phyloP scores from a whole-genome alignment of 1,140 invertebrate species.

The Megalopta genalis region DNA sequence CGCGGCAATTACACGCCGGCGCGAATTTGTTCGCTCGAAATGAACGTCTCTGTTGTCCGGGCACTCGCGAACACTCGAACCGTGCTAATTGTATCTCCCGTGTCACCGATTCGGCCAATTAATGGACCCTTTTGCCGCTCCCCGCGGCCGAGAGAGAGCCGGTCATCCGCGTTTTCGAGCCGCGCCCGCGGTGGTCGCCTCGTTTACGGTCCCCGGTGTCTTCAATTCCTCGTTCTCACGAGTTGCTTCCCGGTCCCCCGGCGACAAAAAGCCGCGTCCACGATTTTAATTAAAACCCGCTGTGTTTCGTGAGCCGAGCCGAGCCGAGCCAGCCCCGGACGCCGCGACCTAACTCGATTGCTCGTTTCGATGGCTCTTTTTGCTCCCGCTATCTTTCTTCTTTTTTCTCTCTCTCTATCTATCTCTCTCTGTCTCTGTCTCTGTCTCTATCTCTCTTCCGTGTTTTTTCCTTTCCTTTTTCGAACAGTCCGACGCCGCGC shows the following conservation, averaged over 20 bases:
- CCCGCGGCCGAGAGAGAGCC: neutral
- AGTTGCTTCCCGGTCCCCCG: neutral
- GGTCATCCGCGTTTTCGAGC: neutral
- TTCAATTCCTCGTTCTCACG: conserved; percentile 60
- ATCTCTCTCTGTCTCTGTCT: too few relatives aligned
- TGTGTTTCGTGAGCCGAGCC: conserved; percentile 45
- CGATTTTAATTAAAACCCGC: conserved; percentile 62
- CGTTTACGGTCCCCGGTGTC: neutral
- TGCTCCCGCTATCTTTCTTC: neutral
- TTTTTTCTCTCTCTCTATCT: too few relatives aligned
- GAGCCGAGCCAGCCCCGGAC: conserved; percentile 8
- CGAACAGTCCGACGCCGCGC: too few relatives aligned
- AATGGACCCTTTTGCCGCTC: conserved; percentile 12
- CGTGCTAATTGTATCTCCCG: conserved; percentile 28
- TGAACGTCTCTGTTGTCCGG: conserved; percentile 13
- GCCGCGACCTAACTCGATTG: conserved; percentile 23
- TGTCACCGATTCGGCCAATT: conserved; percentile 41
- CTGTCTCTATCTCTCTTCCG: too few relatives aligned
- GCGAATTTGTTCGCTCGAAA: conserved; percentile 27
- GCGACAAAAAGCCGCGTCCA: neutral
- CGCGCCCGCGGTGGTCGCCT: neutral
- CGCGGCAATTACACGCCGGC: conserved; percentile 23
- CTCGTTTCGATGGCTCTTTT: conserved; percentile 32
- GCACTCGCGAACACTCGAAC: neutral
- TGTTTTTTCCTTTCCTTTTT: too few relatives aligned